Evolutionary conservation across 2,113 vertebrate species (phyloP).

Genomic region (Sturnus vulgaris): DNA sequence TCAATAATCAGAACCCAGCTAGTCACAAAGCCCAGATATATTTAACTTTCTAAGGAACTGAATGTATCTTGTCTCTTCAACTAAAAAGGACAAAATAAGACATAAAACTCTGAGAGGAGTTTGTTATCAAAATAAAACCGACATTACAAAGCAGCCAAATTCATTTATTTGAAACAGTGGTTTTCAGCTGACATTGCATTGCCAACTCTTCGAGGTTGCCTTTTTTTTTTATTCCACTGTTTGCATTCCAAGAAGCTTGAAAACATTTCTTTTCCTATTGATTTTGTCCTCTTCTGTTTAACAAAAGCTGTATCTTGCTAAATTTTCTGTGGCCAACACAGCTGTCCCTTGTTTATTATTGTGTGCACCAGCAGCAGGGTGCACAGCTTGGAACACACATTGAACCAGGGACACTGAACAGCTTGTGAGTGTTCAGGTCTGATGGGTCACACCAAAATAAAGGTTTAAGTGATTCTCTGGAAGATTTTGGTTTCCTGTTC

Average conservation of each 20-base stretch:
- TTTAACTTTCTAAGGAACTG: neutral
- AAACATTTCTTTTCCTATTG: constrained; percentile 48
- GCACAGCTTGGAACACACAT: neutral
- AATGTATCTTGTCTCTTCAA: neutral
- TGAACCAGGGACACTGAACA: neutral
- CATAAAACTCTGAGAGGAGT: neutral
- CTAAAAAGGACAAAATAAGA: neutral
- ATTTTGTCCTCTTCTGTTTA: constrained; percentile 18
- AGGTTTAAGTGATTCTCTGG: neutral
- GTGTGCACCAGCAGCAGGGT: neutral
- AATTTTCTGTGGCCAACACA: constrained; percentile 19
- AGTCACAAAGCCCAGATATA: neutral
- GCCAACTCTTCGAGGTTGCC: neutral
- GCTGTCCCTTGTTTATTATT: constrained; percentile 36
- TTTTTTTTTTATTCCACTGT: constrained; percentile 7
- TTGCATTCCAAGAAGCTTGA: constrained; percentile 47
- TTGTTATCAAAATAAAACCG: constrained; percentile 49
- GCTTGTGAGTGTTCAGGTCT: neutral
- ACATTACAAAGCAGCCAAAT: constrained; percentile 31
- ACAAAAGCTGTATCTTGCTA: constrained; percentile 27
- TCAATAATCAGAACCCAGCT: neutral
- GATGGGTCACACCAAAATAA: neutral
- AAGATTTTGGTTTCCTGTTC: neutral
- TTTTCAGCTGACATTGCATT: neutral
- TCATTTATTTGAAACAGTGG: constrained; percentile 25